Evolutionary conservation across 64 coral and sea anemone species (phyloP), one percentile per base, ranked within the genome.

Genomic region (Hydrozoanthus tunicans): DNA sequence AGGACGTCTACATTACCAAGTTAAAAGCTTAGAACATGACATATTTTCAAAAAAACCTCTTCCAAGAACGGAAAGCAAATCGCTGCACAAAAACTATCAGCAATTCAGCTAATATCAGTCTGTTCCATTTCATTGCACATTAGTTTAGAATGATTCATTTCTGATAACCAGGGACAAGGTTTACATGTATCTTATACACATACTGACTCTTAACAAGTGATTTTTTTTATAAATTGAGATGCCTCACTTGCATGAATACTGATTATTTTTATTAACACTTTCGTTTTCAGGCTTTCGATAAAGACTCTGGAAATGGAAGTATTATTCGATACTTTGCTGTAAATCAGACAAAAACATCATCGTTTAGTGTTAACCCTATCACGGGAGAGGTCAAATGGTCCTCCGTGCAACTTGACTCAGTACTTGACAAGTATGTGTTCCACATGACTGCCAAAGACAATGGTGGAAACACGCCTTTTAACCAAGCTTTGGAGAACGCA

Each of bases 361-460:
- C 17, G 8, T 88, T 88, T 23, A 73, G 12, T 59, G 68, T 88
- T 51, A 57, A 73, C 6, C 8, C 69, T 7, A 60, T 88, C 11
- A 73, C 69, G 59, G 84, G 84, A 7, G 68, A 88, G 24, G 9
- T 88, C 5, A 88, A 11, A 14, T 73, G 70, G 69, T 88, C 84
- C 9, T 43, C 68, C 59, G 53, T 56, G 15, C 84, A 74, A 6
- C 24, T 27, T 74, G 84, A 56, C 9, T 54, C 54, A 24, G 4
- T 74, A 32, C 51, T 13, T 74, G 69, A 59, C 7, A 88, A 88
- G 69, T 88, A 88, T 88, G 55, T 88, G 56, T 5, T 75, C 2
- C 70, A 73, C 20, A 25, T 88, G 10, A 88, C 84, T 12, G 84
- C 84, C 4, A 60, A 69, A 25, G 84, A 88, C 54, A 88, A 88